phyloP scores from a whole-genome alignment of 2,888 invertebrate species.

The Eugnorisma glareosa region DNA sequence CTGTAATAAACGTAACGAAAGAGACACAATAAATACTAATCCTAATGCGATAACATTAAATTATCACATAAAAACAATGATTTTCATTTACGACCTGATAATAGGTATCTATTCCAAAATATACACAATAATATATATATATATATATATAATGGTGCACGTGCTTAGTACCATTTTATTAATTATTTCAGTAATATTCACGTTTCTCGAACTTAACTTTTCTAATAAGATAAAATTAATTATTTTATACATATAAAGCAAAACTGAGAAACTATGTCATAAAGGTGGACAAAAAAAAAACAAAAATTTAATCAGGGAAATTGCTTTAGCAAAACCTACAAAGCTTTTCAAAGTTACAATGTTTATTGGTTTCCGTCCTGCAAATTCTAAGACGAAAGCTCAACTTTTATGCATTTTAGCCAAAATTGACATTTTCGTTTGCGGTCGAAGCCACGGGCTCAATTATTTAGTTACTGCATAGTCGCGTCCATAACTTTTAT shows the following conservation, averaged over 20 bases:
- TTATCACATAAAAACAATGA: conserved; percentile 19
- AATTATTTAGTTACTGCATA: background rate
- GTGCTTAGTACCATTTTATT: background rate
- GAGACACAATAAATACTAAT: conserved; percentile 7
- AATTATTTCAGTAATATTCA: background rate
- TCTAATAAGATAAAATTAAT: too few relatives aligned
- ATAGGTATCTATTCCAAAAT: background rate
- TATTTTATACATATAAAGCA: too few relatives aligned
- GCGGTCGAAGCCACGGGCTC: background rate
- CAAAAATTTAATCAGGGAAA: background rate
- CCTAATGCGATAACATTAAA: background rate
- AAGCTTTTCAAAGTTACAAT: background rate
- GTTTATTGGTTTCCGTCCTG: background rate
- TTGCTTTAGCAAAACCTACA: background rate
- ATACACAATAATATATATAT: too few relatives aligned
- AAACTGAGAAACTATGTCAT: background rate
- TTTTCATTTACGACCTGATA: background rate
- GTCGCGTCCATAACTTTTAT: conserved; percentile 11
- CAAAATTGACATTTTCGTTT: background rate
- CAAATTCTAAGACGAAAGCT: background rate
- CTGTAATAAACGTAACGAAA: conserved; percentile 3
- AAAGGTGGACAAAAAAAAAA: background rate
- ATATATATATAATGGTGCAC: too few relatives aligned
- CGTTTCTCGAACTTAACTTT: background rate
- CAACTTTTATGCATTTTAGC: background rate